phyloP scores from a whole-genome alignment of 2,888 invertebrate genomes.

The Pollenia amentaria region DNA sequence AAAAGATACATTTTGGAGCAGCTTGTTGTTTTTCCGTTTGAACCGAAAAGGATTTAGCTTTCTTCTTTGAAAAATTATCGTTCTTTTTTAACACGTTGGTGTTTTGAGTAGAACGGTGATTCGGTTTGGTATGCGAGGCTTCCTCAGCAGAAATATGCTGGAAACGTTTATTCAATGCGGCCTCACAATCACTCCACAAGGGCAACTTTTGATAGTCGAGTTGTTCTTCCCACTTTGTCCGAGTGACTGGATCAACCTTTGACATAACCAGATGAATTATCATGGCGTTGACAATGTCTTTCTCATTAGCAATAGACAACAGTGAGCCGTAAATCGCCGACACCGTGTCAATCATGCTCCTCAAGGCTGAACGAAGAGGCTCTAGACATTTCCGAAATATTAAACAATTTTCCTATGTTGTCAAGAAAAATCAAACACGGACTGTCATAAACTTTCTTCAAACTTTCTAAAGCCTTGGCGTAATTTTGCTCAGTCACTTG shows the following conservation, averaged over 20 bases:
- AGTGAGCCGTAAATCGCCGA: slow-evolving; percentile 68
- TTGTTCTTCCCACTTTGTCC: slow-evolving; percentile 35
- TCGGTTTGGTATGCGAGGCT: slow-evolving; percentile 12
- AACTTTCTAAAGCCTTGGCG: slow-evolving; percentile 61
- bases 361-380: slow-evolving; percentile 67
- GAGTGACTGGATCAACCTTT: slow-evolving; percentile 31
- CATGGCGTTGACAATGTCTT: slow-evolving; percentile 69
- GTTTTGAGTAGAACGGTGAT: too few species aligned
- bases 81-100: not conserved
- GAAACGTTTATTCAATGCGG: not conserved
- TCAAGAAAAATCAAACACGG: slow-evolving; percentile 62
- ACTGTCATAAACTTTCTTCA: slow-evolving; percentile 69
- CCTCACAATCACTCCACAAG: slow-evolving; percentile 52
- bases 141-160: slow-evolving; percentile 49
- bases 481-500: slow-evolving; percentile 67
- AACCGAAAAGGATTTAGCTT: not conserved
- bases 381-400: slow-evolving; percentile 65
- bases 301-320: slow-evolving; percentile 69
- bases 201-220: slow-evolving; percentile 48
- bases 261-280: slow-evolving; percentile 71
- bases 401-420: slow-evolving; percentile 55
- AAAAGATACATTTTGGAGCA: not conserved
- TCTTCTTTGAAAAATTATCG: not conserved
- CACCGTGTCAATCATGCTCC: slow-evolving; percentile 72
- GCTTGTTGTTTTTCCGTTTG: not conserved